Evolutionary conservation across 2,888 invertebrate genomes (phyloP).

Genomic region (Caenorhabditis wallacei): DNA sequence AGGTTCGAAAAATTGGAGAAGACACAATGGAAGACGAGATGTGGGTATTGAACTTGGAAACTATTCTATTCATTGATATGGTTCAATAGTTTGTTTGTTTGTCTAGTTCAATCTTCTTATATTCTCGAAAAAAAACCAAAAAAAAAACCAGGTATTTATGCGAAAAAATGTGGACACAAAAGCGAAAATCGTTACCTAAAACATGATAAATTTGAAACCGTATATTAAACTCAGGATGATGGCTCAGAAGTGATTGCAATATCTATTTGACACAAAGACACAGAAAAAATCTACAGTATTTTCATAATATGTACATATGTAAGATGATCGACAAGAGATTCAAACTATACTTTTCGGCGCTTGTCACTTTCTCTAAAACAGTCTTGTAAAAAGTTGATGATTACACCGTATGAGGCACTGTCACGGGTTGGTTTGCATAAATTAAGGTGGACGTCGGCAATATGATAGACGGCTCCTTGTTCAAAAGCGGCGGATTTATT

Average conservation of each 20-base stretch:
- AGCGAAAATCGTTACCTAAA: conserved; percentile 26
- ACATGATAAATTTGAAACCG: conserved; percentile 47
- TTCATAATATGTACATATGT: conserved; percentile 31
- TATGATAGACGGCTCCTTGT: conserved; percentile 76
- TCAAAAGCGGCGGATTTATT: conserved; percentile 78
- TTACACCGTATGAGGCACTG: conserved; percentile 77
- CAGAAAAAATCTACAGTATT: conserved; percentile 14
- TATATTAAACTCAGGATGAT: conserved; percentile 12
- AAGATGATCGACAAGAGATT: background rate
- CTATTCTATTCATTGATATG: conserved; percentile 32
- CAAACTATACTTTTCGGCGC: conserved; percentile 18
- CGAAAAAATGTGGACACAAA: background rate
- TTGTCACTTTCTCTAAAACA: conserved; percentile 59
- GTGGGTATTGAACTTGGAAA: conserved; percentile 19
- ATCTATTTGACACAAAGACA: background rate
- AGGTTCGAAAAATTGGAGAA: conserved; percentile 5
- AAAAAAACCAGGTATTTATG: conserved; percentile 29
- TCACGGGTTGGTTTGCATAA: conserved; percentile 78
- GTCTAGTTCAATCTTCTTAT: conserved; percentile 11
- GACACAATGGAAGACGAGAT: background rate
- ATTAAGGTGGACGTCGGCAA: conserved; percentile 77
- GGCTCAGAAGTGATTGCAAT: conserved; percentile 7
- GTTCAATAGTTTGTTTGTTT: conserved; percentile 51
- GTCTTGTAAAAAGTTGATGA: conserved; percentile 78
- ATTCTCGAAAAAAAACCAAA: background rate